Base-by-base conservation (phyloP, 1,140 invertebrate species). In the Orius insidiosus region DNA sequence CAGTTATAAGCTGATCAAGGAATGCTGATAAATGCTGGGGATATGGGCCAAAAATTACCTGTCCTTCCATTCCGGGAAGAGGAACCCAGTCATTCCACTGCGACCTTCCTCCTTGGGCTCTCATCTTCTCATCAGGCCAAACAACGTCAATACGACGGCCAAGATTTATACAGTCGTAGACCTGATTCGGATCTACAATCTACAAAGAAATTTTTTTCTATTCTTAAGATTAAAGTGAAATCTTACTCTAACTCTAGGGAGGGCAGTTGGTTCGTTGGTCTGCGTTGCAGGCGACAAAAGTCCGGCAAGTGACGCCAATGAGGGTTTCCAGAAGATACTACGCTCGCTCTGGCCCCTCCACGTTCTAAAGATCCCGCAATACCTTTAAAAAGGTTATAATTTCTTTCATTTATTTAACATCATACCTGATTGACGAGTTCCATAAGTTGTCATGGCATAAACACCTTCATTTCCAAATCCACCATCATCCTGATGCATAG, bases 31-130 rank as follows among this genome's bases (percentile, higher is more conserved):
- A n/a, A n/a, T n/a, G n/a, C n/a, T n/a, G n/a, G n/a, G n/a, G n/a
- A n/a, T n/a, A n/a, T n/a, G n/a, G n/a, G n/a, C n/a, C n/a, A n/a
- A n/a, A n/a, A 58, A 65, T 61, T 57, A 79, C 78, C 59, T 76
- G 67, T 50, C 89, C 89, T 58, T 89, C 85, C 87, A 93, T 93
- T 1, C 88, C 88, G 35, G 77, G 74, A 49, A 79, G 72, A 0
- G 89, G 89, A 45, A 81, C 69, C 89, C 89, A 95, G 52, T 82
- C 77, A 36, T 80, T 78, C 89, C 89, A 94, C 51, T 74, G 75
- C 39, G 78, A 80, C 47, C 85, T 71, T 0, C 89, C 88, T 1
- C 89, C 89, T 52, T 77, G 72, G 46, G 74, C 72, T 49, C 85
- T 64, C 79, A 90, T 87, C 39, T 75, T 74, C 54, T 90, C 85